phyloP scores from a whole-genome alignment of 2,113 vertebrate genomes.

The Cricetomys ansorgei region DNA sequence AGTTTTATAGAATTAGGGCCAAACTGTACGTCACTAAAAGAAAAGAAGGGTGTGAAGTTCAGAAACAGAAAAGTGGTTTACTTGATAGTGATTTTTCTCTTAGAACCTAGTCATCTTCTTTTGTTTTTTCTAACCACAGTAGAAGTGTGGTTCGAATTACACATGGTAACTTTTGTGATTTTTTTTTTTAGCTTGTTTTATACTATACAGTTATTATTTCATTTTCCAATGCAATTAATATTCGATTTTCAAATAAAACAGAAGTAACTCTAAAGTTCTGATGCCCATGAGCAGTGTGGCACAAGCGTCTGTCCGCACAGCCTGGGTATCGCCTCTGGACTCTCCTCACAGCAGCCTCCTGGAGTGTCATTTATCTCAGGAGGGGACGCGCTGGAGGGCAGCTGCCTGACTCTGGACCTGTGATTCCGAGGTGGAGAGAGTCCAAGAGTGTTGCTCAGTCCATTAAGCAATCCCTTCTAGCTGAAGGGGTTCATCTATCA shows the following conservation, averaged over 20 bases:
- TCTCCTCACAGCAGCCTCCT: background rate
- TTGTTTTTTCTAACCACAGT: background rate
- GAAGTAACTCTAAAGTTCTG: conserved; percentile 39
- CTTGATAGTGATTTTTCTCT: background rate
- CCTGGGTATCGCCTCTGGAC: background rate
- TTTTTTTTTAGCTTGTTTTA: conserved; percentile 47
- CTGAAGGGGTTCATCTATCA: conserved; percentile 82
- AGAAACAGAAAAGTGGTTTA: background rate
- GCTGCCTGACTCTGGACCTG: conserved; percentile 63
- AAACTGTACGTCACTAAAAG: conserved; percentile 29
- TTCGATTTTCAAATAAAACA: background rate
- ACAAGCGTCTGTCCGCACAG: background rate
- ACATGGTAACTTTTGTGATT: conserved; percentile 23
- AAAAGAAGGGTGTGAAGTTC: background rate
- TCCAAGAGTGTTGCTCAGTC: conserved; percentile 75
- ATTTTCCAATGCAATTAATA: conserved; percentile 13
- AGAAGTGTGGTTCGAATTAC: background rate
- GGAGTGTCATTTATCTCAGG: conserved; percentile 68
- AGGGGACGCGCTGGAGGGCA: background rate
- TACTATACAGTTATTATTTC: conserved; percentile 36
- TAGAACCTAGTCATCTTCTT: background rate
- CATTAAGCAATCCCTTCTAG: conserved; percentile 80
- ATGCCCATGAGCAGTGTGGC: fast-evolving
- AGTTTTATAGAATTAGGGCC: background rate
- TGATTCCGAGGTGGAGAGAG: conserved; percentile 64